phyloP scores from a whole-genome alignment of 1,140 invertebrate species.

The Drosophila sechellia region DNA sequence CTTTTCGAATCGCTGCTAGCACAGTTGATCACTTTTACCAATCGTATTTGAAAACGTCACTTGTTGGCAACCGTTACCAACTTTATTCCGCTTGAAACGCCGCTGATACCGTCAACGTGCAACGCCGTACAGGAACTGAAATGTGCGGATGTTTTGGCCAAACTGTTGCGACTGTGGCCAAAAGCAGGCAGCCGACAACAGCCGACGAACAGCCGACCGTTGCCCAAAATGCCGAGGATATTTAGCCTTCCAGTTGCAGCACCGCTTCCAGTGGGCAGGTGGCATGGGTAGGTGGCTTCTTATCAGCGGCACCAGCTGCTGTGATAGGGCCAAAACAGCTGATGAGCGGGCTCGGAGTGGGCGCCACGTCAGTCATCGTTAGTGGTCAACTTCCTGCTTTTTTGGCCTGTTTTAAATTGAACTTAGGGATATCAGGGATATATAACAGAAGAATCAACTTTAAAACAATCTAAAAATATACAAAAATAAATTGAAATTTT shows the following conservation, averaged over 20 bases:
- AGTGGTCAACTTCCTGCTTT: background rate
- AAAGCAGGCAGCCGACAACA: conserved; percentile 17
- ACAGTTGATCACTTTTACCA: conserved; percentile 8
- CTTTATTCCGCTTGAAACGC: conserved; percentile 13
- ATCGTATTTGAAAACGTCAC: conserved; percentile 46
- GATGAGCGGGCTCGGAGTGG: conserved; percentile 18
- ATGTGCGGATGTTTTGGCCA: conserved; percentile 48
- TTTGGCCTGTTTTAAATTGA: background rate
- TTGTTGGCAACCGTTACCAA: conserved; percentile 52
- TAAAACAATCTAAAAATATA: too few relatives aligned
- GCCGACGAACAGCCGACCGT: conserved; percentile 26
- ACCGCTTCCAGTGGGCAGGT: conserved; percentile 50
- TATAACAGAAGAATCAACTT: too few relatives aligned
- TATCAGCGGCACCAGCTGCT: conserved; percentile 54
- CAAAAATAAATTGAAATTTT: too few relatives aligned
- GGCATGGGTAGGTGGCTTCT: conserved; percentile 15
- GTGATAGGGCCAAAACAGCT: conserved; percentile 51
- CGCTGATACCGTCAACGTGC: conserved; percentile 57
- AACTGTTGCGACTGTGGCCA: conserved; percentile 61
- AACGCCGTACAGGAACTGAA: conserved; percentile 77
- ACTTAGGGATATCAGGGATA: too few relatives aligned
- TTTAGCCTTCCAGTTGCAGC: conserved; percentile 66
- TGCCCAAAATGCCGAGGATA: conserved; percentile 11
- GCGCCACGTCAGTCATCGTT: background rate
- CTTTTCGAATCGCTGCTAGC: background rate